Percentiles rank a stretch among this genome's conserved stretches.
Conservation (phyloP, 1,140 invertebrate species). For the Diprion similis region DNA sequence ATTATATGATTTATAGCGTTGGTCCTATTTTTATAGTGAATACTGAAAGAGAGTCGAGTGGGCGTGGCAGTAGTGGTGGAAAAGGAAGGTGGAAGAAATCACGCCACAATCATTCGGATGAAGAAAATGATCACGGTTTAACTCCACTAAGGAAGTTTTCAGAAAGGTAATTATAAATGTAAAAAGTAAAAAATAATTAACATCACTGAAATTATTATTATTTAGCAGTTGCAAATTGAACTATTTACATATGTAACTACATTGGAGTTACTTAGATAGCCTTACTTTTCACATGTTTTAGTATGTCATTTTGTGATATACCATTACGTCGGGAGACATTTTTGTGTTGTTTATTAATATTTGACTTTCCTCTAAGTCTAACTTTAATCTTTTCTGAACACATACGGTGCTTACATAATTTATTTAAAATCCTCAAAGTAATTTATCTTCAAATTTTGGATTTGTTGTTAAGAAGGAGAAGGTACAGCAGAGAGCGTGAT, state of each 20-base stretch:
- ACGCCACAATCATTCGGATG: neutral
- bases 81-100: neutral
- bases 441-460: neutral
- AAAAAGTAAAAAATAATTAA: neutral
- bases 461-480: neutral
- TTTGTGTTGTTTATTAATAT: too few relatives aligned
- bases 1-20: too few relatives aligned
- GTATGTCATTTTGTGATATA: too few relatives aligned
- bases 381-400: too few relatives aligned
- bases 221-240: too few relatives aligned
- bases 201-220: too few relatives aligned
- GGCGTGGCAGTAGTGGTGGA: neutral
- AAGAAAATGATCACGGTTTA: neutral
- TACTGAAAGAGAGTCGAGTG: neutral
- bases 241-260: too few relatives aligned
- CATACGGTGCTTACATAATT: too few relatives aligned
- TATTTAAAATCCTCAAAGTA: neutral
- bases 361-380: too few relatives aligned
- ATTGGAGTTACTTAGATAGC: too few relatives aligned
- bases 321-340: too few relatives aligned
- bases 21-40: neutral
- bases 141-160: neutral
- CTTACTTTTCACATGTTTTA: too few relatives aligned
- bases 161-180: neutral
- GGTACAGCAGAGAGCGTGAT: slow-evolving; percentile 14